Evolutionary conservation across 2,113 vertebrate genomes (phyloP).

Genomic region (Apaloderma vittatum): DNA sequence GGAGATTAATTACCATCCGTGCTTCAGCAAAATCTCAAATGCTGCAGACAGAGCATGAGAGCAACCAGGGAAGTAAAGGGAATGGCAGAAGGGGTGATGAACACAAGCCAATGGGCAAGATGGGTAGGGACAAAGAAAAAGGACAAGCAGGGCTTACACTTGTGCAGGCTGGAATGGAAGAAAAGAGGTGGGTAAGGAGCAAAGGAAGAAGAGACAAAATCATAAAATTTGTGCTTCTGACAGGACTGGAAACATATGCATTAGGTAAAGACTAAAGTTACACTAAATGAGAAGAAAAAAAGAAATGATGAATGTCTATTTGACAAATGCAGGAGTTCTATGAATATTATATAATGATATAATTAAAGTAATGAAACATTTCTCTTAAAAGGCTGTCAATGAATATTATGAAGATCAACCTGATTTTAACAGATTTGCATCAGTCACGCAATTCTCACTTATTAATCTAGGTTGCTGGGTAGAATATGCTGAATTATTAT

Average conservation of each 20-base stretch:
- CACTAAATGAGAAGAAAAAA: not conserved
- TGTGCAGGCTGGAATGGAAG: not conserved
- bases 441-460: not conserved
- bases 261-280: not conserved
- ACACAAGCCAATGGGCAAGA: not conserved
- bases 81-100: not conserved
- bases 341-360: not conserved
- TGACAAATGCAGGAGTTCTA: not conserved
- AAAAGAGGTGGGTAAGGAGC: not conserved
- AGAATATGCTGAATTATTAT: not conserved
- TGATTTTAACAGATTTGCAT: not conserved
- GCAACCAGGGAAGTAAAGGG: not conserved
- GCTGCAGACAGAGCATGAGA: not conserved
- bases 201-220: not conserved
- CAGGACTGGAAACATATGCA: not conserved
- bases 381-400: not conserved
- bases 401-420: not conserved
- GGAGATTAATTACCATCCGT: slow-evolving; percentile 16
- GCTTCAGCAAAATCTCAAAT: not conserved
- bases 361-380: not conserved
- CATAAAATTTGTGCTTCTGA: not conserved
- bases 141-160: not conserved
- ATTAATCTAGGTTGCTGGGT: not conserved
- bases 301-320: not conserved
- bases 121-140: not conserved